Conservation (phyloP, 2,113 vertebrate genomes). For the Cromileptes altivelis region DNA sequence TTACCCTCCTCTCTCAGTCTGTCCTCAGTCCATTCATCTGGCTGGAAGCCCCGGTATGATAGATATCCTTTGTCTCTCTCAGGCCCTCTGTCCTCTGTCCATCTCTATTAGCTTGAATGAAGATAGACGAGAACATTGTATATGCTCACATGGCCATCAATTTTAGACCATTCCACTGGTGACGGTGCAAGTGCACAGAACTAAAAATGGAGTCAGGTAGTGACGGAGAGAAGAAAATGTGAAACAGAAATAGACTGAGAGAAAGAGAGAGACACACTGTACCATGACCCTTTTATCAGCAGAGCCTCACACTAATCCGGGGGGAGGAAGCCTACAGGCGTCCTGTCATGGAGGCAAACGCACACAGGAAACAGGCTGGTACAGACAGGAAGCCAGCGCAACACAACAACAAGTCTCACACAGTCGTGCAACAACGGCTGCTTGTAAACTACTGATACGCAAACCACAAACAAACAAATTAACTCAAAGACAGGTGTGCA, state of each 20-base stretch:
- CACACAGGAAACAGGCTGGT: constrained; percentile 77
- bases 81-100: constrained; percentile 52
- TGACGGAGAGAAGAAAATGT: constrained; percentile 3
- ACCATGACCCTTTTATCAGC: constrained; percentile 69
- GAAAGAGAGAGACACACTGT: constrained; percentile 9
- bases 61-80: constrained; percentile 33
- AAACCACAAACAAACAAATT: constrained; percentile 65
- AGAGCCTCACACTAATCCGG: constrained; percentile 58
- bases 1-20: constrained; percentile 37
- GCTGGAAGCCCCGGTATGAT: constrained; percentile 34
- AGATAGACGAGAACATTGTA: constrained; percentile 68
- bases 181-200: neutral
- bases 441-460: constrained; percentile 36
- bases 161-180: constrained; percentile 51
- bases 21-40: constrained; percentile 44
- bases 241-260: constrained; percentile 54
- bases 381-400: constrained; percentile 74
- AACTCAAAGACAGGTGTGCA: neutral
- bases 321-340: constrained; percentile 73
- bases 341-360: constrained; percentile 64
- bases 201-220: constrained; percentile 25
- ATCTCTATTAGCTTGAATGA: constrained; percentile 71
- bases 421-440: constrained; percentile 15
- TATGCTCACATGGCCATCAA: constrained; percentile 54
- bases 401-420: constrained; percentile 51